Conservation (phyloP, 2,888 invertebrate species). For the Stramonita haemastoma region DNA sequence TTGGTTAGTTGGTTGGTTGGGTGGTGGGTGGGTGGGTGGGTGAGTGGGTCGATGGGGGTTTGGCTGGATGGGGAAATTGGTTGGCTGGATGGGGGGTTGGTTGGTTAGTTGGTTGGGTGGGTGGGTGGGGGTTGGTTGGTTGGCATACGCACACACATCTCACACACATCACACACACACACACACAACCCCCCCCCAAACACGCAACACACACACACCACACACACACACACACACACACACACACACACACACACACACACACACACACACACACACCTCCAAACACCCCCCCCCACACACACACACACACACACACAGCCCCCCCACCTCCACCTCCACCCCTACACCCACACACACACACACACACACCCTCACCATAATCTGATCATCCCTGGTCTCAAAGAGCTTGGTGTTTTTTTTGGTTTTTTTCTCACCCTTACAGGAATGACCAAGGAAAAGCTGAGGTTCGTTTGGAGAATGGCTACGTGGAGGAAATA, state of each 20-base stretch:
- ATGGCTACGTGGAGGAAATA: slow-evolving; percentile 80
- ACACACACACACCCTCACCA: background rate
- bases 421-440: slow-evolving; percentile 61
- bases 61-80: no score
- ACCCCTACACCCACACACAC: background rate
- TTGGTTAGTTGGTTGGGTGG: no score
- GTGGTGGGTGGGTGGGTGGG: no score
- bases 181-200: no score
- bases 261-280: background rate
- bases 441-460: slow-evolving; percentile 81
- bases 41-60: no score
- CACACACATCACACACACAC: background rate
- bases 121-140: no score
- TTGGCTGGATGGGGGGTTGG: no score
- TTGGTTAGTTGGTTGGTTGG: no score
- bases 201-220: no score
- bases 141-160: no score
- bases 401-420: background rate
- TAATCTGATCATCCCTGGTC: no score
- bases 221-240: background rate
- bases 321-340: background rate
- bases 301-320: background rate
- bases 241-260: background rate
- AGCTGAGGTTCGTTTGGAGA: slow-evolving; percentile 81
- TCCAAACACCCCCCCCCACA: background rate